These are phyloP conservation scores for Halictus rubicundus DNA, from an alignment of 1,140 invertebrate genomes.

Conservation along the genomic window DNA sequence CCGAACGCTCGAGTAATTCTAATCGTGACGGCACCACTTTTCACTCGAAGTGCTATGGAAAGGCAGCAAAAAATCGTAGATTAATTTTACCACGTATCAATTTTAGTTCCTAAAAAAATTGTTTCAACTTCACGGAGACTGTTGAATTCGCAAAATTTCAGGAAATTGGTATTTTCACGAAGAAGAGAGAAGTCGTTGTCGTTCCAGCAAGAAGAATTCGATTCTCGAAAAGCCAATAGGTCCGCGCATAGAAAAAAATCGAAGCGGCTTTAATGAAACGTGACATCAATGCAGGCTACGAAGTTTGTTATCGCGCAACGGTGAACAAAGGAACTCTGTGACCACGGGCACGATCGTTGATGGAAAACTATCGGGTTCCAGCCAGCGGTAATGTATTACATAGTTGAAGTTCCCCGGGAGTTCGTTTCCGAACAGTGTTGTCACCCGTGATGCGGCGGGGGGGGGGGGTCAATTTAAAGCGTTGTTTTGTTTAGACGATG, in stretches of 20 bases:
- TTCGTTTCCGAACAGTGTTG: neutral
- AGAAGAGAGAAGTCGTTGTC: neutral
- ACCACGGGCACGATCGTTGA: conserved; percentile 2
- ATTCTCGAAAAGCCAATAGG: neutral
- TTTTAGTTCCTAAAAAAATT: too few relatives aligned
- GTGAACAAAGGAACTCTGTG: neutral
- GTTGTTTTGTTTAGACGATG: neutral
- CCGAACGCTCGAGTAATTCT: too few relatives aligned
- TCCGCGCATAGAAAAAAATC: neutral
- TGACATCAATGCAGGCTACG: neutral
- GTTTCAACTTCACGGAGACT: too few relatives aligned
- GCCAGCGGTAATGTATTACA: neutral
- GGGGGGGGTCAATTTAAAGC: neutral
- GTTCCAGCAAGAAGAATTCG: neutral
- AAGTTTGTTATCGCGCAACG: neutral
- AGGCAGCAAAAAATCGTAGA: too few relatives aligned
- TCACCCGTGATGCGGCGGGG: neutral
- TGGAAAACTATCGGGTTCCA: neutral
- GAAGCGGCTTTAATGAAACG: neutral
- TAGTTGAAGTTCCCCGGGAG: neutral
- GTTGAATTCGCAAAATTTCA: too few relatives aligned
- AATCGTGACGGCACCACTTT: too few relatives aligned
- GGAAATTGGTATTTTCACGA: too few relatives aligned
- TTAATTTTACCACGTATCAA: too few relatives aligned
- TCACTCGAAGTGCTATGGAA: too few relatives aligned